Evolutionary conservation across 2,888 invertebrate species (phyloP).

Genomic region (Adineta ricciae): DNA sequence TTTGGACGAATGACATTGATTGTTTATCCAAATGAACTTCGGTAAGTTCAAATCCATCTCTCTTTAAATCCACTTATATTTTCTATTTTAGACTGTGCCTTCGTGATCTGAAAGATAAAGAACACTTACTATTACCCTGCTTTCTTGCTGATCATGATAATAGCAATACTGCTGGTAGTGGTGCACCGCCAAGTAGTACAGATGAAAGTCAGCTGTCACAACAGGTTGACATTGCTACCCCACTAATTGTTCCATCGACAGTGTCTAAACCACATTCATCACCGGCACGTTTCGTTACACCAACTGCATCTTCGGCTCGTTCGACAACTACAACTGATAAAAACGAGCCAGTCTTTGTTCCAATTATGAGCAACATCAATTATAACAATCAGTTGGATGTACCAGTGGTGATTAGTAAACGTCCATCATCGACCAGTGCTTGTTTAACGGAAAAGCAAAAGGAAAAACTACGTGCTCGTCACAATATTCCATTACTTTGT

Average conservation of each 20-base stretch:
- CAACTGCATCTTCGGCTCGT: neutral
- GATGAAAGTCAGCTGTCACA: constrained; percentile 6
- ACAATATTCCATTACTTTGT: neutral
- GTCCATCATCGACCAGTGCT: neutral
- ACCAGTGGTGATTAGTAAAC: neutral
- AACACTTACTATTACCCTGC: constrained; percentile 16
- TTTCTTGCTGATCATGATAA: constrained; percentile 1
- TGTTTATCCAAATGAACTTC: neutral
- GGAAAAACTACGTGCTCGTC: neutral
- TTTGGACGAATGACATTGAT: neutral
- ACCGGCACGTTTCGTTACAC: neutral
- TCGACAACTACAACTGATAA: neutral
- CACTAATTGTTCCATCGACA: neutral
- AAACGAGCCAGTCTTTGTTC: neutral
- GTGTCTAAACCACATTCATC: neutral
- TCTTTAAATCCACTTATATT: too few species aligned
- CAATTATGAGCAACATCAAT: neutral
- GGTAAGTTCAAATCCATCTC: neutral
- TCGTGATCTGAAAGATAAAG: constrained; percentile 17
- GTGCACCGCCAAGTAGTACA: neutral
- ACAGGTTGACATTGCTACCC: neutral
- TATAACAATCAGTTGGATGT: neutral
- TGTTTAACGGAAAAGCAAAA: constrained; percentile 18
- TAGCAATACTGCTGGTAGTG: constrained; percentile 5
- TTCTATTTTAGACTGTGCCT: neutral